Evolutionary conservation across 2,888 invertebrate genomes (phyloP), one percentile per base, ranked within the genome.

Genomic region (Thereva unica): DNA sequence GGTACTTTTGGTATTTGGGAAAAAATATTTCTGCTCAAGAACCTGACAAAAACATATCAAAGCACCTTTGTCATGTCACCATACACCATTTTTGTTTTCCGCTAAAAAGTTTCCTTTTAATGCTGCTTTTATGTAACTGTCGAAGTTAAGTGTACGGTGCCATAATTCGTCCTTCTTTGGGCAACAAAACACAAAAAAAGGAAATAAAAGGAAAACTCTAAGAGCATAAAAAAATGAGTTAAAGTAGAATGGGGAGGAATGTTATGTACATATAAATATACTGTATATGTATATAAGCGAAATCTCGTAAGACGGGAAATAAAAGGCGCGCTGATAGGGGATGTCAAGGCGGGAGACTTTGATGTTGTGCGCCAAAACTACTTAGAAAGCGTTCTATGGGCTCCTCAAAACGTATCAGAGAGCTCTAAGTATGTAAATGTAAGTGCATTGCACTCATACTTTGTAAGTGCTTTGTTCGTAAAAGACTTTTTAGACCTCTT

Each of bases 361-460:
- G 64, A 64, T 64, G 64, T 64, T 64, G 34, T 55, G 64, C 64
- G 55, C 45, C 54, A 64, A 55, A 64, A 64, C 64, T 64, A 64
- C 64, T 55, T 64, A 64, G 40, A 63, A 53, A 64, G 45, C 64
- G 38, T 64, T 64, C 55, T 55, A 54, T 12, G 42, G 44, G 37
- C 61, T 12, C 50, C 50, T 50, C 4, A 61, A 23, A 23, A 23
- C 23, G 2, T 23, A 5, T 8, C 38, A 34, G 34, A 61, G 41
- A 38, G 50, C 50, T 49, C 40, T 10, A 50, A 38, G 61, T 23
- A 50, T 61, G 61, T 49, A 61, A 61, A 61, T 50, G 8, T 61
- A 61, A 61, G 50, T 61, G 61, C 50, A 61, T 4, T 23, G 42
- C 50, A 50, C 50, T 61, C 50, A 47, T 34, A 9, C 50, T 53